Base-by-base conservation (phyloP, 53 echinoderm and acorn worm genomes). In the Glandiceps talaboti region DNA sequence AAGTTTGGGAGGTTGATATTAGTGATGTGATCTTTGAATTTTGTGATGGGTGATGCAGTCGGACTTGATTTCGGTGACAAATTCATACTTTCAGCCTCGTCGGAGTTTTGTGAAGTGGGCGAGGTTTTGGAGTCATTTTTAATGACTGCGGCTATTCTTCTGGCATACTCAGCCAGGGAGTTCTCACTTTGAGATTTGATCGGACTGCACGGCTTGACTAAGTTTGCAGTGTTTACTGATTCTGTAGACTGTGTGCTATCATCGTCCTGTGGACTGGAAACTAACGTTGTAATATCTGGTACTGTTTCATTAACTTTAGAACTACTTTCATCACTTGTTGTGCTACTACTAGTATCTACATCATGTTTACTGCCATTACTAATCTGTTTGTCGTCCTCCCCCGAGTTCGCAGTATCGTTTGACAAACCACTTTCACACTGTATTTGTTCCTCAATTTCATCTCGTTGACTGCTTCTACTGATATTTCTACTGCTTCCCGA, bases 111-210 rank as follows among this genome's bases (percentile, higher is more conserved):
- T 12, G 64, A 45, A 6, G 6, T 45, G 6, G 6, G 64, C 6
- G 64, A 45, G 20, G 64, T 45, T 45, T 45, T 45, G 6, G 64
- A 45, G 6, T 45, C 64, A 45, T 45, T 45, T 20, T 45, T 45
- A 6, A 45, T 45, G 6, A 45, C 64, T 45, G 64, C 64, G 6
- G 64, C 64, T 45, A 45, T 45, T 45, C 83, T 74, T n/a, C 79
- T 89, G 73, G 90, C 81, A 80, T 85, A 91, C 31, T 89, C 89
- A 32, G 87, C 85, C 10, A 99, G 90, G n/a, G 94, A 89, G 84
- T 99, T 99, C 81, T 99, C 99, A 74, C 99, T 99, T 85, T 99
- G 99, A 14, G 99, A 92, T 75, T 92, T 92, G 28, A 87, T 73
- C 25, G 92, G 92, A 0, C 87, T 6, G 64, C 64, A 12, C 6